These are phyloP conservation scores for Nephila pilipes DNA, from an alignment of 1,140 invertebrate genomes.

Conservation along the genomic window DNA sequence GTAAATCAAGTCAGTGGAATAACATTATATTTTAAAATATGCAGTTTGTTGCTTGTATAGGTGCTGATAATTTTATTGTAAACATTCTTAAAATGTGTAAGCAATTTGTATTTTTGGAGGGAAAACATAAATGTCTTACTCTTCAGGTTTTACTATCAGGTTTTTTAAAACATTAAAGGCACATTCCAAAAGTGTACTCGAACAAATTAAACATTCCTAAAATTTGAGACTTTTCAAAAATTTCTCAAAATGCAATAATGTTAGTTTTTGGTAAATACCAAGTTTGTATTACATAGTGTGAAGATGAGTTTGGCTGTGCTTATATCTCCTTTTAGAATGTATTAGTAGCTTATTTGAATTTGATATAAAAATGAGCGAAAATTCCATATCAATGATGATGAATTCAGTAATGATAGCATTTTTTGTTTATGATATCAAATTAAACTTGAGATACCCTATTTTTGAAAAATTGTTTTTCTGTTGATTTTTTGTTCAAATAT, in stretches of 20 bases:
- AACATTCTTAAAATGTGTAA: not conserved
- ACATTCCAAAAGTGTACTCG: too few species aligned
- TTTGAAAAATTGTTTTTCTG: not conserved
- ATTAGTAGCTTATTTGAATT: not conserved
- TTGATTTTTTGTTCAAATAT: not conserved
- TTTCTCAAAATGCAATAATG: not conserved
- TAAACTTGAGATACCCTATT: not conserved
- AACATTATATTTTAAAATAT: not conserved
- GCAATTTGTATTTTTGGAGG: not conserved
- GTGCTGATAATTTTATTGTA: not conserved
- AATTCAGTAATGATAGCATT: not conserved
- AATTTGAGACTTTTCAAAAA: not conserved
- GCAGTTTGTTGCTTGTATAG: not conserved
- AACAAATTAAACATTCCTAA: too few species aligned
- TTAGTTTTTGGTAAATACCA: not conserved
- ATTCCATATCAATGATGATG: too few species aligned
- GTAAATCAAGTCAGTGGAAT: not conserved
- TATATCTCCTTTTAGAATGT: not conserved
- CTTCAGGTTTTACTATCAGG: too few species aligned
- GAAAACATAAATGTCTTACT: too few species aligned
- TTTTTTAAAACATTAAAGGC: too few species aligned
- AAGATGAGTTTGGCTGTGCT: not conserved
- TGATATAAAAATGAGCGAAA: not conserved
- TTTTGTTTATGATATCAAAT: not conserved
- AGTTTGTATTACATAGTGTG: not conserved